These are phyloP conservation scores for Caenorhabditis inopinata DNA, from an alignment of 1,140 invertebrate genomes.

Conservation along the genomic window DNA sequence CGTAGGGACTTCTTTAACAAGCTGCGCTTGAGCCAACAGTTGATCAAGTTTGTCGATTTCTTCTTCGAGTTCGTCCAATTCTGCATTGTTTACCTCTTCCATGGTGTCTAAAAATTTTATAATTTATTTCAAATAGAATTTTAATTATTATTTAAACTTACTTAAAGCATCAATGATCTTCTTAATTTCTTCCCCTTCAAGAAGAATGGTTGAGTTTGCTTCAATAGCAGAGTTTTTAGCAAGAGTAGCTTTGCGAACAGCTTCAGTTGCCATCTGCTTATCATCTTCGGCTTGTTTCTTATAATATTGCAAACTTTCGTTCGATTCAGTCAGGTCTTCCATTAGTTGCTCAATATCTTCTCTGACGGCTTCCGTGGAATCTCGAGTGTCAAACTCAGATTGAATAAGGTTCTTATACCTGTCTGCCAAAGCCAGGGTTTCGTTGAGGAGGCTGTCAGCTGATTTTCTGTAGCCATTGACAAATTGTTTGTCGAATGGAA, in stretches of 20 bases:
- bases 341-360: conserved; percentile 43
- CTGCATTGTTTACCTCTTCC: conserved; percentile 63
- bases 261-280: conserved; percentile 40
- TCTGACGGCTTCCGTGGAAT: conserved; percentile 38
- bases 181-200: conserved; percentile 43
- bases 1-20: conserved; percentile 51
- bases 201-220: conserved; percentile 36
- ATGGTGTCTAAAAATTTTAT: conserved; percentile 61
- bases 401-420: conserved; percentile 45
- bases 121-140: neutral
- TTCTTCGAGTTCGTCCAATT: conserved; percentile 58
- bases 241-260: conserved; percentile 47
- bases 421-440: conserved; percentile 29
- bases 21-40: conserved; percentile 49
- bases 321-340: conserved; percentile 41
- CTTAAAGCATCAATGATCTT: conserved; percentile 46
- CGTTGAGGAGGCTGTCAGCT: neutral
- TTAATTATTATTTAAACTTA: too few relatives aligned
- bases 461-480: neutral
- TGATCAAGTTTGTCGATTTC: conserved; percentile 57
- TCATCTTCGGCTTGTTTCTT: conserved; percentile 42
- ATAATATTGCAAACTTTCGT: conserved; percentile 44
- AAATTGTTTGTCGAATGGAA: conserved; percentile 7
- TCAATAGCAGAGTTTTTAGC: conserved; percentile 49
- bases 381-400: conserved; percentile 40